Base-by-base conservation (phyloP, 2,888 invertebrate species). In the Tortrix viridana region DNA sequence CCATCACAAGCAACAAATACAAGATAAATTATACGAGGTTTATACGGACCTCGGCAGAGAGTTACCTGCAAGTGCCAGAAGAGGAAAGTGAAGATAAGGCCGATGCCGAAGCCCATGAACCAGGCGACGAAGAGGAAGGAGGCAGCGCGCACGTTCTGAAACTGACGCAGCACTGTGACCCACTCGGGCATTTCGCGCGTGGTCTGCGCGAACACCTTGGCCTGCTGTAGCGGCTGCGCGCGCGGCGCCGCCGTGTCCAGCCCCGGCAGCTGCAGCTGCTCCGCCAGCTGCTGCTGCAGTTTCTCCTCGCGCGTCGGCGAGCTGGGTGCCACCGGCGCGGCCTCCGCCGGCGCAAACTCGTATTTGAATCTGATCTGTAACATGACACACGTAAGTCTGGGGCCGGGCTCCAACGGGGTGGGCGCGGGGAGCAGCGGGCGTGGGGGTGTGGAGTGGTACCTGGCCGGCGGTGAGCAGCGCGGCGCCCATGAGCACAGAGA, bases 81-180 rank as follows among this genome's bases (percentile, higher is more conserved):
- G 62, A 99, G 95, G 90, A 99, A 99, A 3, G 99, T 98, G 91
- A 99, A 99, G 74, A 99, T 99, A 74, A 99, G 93, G 0, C 99
- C 99, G 76, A 99, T 98, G 59, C 99, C 99, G 81, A 99, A 98
- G 60, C 99, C 99, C 98, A 99, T 99, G 89, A 98, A 98, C 98
- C 99, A 99, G 53, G 98, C 97, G 37, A 99, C 98, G 84, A 98
- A 97, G 53, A 99, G 94, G 85, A 99, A 98, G 1, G 97, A 97
- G 14, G 96, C 96, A 69, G 98, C 98, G 84, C 98, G 97, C 60
- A 98, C 88, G 82, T 97, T 96, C 76, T 96, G 97, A 87, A 98
- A 97, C 80, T 98, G 96, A 68, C 96, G 95, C 72, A 99, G 90
- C 57, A 98, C 98, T 1, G 97, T 96, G 74, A 98, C 94, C 98